Conservation (phyloP, 2,113 vertebrate genomes). For the Lophotis ruficrista region DNA sequence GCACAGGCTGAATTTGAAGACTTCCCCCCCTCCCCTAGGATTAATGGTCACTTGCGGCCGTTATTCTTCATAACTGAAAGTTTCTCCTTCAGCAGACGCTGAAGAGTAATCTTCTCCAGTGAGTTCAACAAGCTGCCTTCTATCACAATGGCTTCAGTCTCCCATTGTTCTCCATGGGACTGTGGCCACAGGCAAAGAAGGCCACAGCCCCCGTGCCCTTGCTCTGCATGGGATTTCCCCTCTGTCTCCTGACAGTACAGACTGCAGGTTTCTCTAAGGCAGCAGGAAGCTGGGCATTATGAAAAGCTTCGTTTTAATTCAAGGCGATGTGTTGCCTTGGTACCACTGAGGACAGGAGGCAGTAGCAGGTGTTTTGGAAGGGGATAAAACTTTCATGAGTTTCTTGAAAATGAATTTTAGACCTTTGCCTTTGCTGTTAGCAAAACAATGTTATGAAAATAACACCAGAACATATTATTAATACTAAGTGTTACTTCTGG, state of each 20-base stretch:
- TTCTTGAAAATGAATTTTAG: background rate
- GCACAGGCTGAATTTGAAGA: conserved; percentile 16
- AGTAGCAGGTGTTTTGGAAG: conserved; percentile 13
- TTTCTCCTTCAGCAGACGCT: conserved; percentile 61
- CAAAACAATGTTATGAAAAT: background rate
- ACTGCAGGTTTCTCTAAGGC: conserved; percentile 15
- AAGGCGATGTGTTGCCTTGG: background rate
- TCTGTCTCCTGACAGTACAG: conserved; percentile 32
- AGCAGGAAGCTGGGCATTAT: background rate
- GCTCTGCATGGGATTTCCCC: conserved; percentile 23
- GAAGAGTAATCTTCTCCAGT: conserved; percentile 43
- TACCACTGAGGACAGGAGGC: conserved; percentile 12
- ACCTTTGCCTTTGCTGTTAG: background rate
- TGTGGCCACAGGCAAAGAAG: conserved; percentile 33
- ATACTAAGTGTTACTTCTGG: background rate
- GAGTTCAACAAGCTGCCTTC: conserved; percentile 15
- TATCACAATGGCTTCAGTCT: background rate
- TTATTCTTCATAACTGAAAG: conserved; percentile 49
- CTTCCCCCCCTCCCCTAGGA: background rate
- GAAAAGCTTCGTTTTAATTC: conserved; percentile 11
- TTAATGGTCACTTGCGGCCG: conserved; percentile 14
- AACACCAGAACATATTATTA: background rate
- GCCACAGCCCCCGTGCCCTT: conserved; percentile 8
- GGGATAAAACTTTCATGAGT: background rate
- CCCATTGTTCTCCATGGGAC: conserved; percentile 42